Evolutionary conservation across 2,113 vertebrate species (phyloP), one percentile per base, ranked within the genome.

Genomic region (Gracilinanus agilis): DNA sequence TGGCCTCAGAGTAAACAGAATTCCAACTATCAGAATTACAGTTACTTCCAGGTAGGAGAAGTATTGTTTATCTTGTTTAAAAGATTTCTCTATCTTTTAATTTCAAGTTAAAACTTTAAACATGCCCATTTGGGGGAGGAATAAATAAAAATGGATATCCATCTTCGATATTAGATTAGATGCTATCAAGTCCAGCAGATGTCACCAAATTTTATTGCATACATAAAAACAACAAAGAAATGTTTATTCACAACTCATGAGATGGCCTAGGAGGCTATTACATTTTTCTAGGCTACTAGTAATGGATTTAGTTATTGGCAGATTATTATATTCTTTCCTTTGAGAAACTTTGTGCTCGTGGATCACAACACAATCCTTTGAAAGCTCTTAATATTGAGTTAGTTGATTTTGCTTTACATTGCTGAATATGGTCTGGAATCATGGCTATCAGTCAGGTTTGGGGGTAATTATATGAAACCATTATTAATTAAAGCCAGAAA

Each of bases 401-500:
- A 9, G 53, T 4, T n/a, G 40, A 83, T 94, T 54, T 89, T 95
- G 23, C 90, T 90, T 96, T 88, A 54, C 44, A 92, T 61, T 61
- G 4, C 23, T 13, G 10, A 95, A 2, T 92, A 40, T n/a, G 40
- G 67, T 23, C 67, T 83, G n/a, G n/a, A 40, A 83, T 83, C 90
- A 54, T 54, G 12, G 2, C 24, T 53, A 53, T 94, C 55, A 94
- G 21, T 94, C 49, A 93, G 11, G 3, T 88, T 27, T 94, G 40
- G 10, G 10, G 19, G 29, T 16, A 94, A 95, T 3, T 4, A 88
- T 75, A 40, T 93, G 4, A 54, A 23, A 92, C 13, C 24, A 92
- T 0, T 44, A 75, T 25, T 89, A 97, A 90, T 56, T 96, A 27
- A 24, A 53, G 0, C 40, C 12, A 95, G 95, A 92, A 97, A 98